Conservation (phyloP, 1,140 invertebrate genomes). For the Drosophila setifemur region DNA sequence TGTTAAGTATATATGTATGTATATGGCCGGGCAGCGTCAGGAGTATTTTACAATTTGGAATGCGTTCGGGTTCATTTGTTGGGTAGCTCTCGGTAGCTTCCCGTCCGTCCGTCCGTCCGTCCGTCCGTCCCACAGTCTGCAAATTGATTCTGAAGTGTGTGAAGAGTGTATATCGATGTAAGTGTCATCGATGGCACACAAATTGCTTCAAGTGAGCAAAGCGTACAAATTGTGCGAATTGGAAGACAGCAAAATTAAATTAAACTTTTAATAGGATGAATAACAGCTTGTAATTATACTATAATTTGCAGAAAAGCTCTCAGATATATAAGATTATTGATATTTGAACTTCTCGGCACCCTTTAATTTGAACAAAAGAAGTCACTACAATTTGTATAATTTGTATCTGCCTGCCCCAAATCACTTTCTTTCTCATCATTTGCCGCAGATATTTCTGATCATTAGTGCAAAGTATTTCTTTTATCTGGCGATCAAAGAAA, state of each 20-base stretch:
- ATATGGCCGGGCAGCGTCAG: not conserved
- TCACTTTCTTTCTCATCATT: constrained; percentile 42
- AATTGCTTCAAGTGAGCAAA: not conserved
- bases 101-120: no score
- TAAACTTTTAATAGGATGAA: not conserved
- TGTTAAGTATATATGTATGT: constrained; percentile 50
- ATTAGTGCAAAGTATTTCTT: constrained; percentile 34
- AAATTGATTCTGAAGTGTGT: constrained; percentile 41
- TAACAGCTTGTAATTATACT: no score
- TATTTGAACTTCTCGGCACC: not conserved
- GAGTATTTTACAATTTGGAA: constrained; percentile 36
- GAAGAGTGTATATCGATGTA: constrained; percentile 22
- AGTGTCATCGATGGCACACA: constrained; percentile 1
- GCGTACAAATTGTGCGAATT: not conserved
- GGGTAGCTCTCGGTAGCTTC: constrained; percentile 1
- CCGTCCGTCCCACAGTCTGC: constrained; percentile 2
- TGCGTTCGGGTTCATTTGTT: constrained; percentile 27
- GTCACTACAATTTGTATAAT: no score
- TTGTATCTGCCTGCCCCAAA: constrained; percentile 26
- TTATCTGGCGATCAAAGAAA: constrained; percentile 43
- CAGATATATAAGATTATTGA: not conserved
- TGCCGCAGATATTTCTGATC: constrained; percentile 32
- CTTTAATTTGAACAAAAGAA: no score
- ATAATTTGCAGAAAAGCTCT: no score
- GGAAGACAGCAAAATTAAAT: constrained; percentile 6